Conservation (phyloP, 2,888 invertebrate genomes). For the Dasypolia templi region DNA sequence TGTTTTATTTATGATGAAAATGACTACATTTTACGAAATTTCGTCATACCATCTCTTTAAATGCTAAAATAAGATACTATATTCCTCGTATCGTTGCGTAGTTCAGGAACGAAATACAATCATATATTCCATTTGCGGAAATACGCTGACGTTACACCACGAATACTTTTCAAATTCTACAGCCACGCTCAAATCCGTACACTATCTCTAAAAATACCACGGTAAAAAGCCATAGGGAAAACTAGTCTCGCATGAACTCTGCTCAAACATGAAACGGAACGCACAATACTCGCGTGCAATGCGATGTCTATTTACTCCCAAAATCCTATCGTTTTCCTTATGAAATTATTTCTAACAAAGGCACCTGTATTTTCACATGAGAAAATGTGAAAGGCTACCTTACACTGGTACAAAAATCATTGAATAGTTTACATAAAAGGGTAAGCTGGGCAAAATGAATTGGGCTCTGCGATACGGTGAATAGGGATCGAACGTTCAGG, state of each 20-base stretch:
- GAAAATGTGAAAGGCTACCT: conserved; percentile 18
- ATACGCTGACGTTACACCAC: neutral
- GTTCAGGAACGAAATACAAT: neutral
- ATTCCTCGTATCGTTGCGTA: neutral
- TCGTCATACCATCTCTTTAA: too few relatives aligned
- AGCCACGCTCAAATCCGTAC: neutral
- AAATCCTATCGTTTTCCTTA: conserved; percentile 54
- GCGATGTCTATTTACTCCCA: conserved; percentile 31
- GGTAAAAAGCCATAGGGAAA: conserved; percentile 11
- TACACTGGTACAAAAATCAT: conserved; percentile 34
- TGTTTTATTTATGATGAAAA: too few relatives aligned
- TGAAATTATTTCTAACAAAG: conserved; percentile 56
- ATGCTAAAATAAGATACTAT: neutral
- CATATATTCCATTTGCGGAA: neutral
- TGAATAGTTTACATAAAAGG: conserved; percentile 54
- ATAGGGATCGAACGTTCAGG: conserved; percentile 33
- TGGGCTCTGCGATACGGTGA: conserved; percentile 37
- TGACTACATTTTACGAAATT: too few relatives aligned
- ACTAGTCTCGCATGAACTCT: conserved; percentile 30
- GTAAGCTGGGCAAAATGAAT: conserved; percentile 39
- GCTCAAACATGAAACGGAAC: conserved; percentile 44
- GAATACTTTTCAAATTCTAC: neutral
- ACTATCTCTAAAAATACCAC: conserved; percentile 8
- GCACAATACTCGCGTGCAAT: conserved; percentile 43
- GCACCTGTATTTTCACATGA: conserved; percentile 53